Evolutionary conservation across 2,888 invertebrate genomes (phyloP).

Genomic region (Atrina japonica): DNA sequence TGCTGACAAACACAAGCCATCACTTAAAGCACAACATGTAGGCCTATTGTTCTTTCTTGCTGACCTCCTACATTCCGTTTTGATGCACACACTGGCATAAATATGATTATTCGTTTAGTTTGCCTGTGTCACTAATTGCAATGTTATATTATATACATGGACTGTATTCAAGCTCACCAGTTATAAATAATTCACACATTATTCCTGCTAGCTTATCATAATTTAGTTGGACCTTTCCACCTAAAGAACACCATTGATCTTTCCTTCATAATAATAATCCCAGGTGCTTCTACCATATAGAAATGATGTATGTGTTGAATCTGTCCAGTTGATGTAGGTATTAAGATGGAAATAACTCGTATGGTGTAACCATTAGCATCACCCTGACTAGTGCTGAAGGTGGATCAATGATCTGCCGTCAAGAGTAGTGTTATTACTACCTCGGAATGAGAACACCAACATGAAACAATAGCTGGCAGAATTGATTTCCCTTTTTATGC

Average conservation of each 20-base stretch:
- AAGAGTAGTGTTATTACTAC: conserved; percentile 25
- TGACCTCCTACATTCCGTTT: conserved; percentile 5
- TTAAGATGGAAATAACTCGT: too few species aligned
- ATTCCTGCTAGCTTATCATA: conserved; percentile 59
- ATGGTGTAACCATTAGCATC: conserved; percentile 12
- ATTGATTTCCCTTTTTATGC: conserved; percentile 29
- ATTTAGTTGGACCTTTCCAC: conserved; percentile 54
- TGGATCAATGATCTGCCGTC: conserved; percentile 29
- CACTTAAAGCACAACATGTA: conserved; percentile 10
- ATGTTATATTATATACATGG: conserved; percentile 20
- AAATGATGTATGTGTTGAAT: too few species aligned
- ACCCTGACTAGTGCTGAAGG: conserved; percentile 22
- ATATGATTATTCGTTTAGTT: conserved; percentile 18
- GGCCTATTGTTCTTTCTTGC: background rate
- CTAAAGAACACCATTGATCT: conserved; percentile 39
- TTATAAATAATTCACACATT: conserved; percentile 69
- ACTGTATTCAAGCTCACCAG: conserved; percentile 38
- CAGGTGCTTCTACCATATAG: conserved; percentile 26
- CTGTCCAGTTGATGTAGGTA: too few species aligned
- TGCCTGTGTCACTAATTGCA: conserved; percentile 27
- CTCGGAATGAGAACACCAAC: conserved; percentile 23
- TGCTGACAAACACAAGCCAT: conserved; percentile 3
- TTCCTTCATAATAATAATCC: conserved; percentile 25
- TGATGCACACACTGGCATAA: conserved; percentile 12
- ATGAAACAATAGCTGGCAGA: conserved; percentile 19